Evolutionary conservation across 2,797 vertebrate species (phyloP).

Genomic region (Microchirus variegatus): DNA sequence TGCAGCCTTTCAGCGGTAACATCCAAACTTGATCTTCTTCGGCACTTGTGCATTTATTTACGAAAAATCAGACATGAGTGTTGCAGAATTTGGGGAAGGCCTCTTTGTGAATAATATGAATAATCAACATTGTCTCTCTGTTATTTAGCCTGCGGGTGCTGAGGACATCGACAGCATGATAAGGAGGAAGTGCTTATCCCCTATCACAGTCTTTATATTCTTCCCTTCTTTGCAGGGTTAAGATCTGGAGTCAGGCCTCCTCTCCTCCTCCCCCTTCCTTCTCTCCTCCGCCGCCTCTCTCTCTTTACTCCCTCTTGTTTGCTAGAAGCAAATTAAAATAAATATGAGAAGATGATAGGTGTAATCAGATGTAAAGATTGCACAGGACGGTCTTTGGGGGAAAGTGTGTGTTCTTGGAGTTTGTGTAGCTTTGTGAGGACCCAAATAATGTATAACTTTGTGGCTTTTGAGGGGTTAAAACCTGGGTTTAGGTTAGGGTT

Average conservation of each 20-base stretch:
- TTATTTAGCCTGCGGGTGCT: conserved; percentile 78
- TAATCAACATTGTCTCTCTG: conserved; percentile 76
- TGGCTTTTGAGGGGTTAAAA: too few species aligned
- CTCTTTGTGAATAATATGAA: conserved; percentile 59
- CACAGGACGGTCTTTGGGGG: conserved; percentile 71
- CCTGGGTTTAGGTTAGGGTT: too few species aligned
- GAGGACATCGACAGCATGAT: conserved; percentile 54
- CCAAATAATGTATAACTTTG: too few species aligned
- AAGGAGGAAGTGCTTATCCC: conserved; percentile 42
- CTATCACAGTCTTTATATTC: conserved; percentile 32
- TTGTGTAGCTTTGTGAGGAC: too few species aligned
- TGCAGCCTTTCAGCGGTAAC: conserved; percentile 36
- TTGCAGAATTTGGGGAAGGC: conserved; percentile 43
- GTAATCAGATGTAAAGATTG: conserved; percentile 81
- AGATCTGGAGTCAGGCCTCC: conserved; percentile 46
- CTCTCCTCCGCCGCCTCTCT: conserved; percentile 3
- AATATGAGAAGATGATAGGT: conserved; percentile 80
- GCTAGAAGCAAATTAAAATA: conserved; percentile 75
- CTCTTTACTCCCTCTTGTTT: conserved; percentile 59
- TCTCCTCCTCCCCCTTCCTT: conserved; percentile 30
- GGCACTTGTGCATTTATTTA: conserved; percentile 43
- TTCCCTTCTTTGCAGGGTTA: conserved; percentile 38
- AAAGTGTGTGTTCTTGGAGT: conserved; percentile 6
- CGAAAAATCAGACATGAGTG: conserved; percentile 55
- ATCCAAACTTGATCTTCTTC: conserved; percentile 33